Evolutionary conservation across 1,140 invertebrate species (phyloP).

Genomic region (Drosophila erecta): DNA sequence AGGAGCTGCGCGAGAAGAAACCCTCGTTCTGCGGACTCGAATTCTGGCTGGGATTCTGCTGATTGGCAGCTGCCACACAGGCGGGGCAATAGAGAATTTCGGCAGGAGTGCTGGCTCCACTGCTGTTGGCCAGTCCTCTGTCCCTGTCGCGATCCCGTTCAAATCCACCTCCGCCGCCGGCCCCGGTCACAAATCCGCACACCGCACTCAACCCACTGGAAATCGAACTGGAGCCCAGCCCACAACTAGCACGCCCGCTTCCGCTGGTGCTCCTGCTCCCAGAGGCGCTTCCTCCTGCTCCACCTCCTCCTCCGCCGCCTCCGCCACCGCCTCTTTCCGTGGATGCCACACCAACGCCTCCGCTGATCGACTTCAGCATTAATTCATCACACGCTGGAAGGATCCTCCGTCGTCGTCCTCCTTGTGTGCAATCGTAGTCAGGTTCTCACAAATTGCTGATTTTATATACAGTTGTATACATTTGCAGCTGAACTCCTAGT

Average conservation of each 20-base stretch:
- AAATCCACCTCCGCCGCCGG: slow-evolving; percentile 11
- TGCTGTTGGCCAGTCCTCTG: slow-evolving; percentile 36
- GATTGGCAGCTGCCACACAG: slow-evolving; percentile 52
- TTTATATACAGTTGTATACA: neutral
- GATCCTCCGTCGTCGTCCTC: slow-evolving; percentile 6
- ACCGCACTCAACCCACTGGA: slow-evolving; percentile 63
- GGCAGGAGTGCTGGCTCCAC: slow-evolving; percentile 62
- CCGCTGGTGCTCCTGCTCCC: slow-evolving; percentile 14
- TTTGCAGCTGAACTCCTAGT: neutral
- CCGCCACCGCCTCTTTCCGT: slow-evolving; percentile 48
- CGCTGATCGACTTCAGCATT: slow-evolving; percentile 82
- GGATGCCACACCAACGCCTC: slow-evolving; percentile 62
- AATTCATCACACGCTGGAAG: slow-evolving; percentile 77
- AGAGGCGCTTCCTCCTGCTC: slow-evolving; percentile 20
- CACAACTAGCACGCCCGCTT: slow-evolving; percentile 50
- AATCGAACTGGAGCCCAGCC: slow-evolving; percentile 64
- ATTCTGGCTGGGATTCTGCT: slow-evolving; percentile 33
- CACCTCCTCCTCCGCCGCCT: slow-evolving; percentile 8
- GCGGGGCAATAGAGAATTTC: slow-evolving; percentile 63
- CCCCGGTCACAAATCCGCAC: slow-evolving; percentile 46
- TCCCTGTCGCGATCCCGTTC: slow-evolving; percentile 22
- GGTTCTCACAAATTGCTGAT: slow-evolving; percentile 8
- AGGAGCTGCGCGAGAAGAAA: slow-evolving; percentile 40
- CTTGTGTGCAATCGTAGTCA: no score
- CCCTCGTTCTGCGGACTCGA: slow-evolving; percentile 24